Evolutionary conservation across 64 coral and sea anemone genomes (phyloP).

Genomic region (Acropora yongei): DNA sequence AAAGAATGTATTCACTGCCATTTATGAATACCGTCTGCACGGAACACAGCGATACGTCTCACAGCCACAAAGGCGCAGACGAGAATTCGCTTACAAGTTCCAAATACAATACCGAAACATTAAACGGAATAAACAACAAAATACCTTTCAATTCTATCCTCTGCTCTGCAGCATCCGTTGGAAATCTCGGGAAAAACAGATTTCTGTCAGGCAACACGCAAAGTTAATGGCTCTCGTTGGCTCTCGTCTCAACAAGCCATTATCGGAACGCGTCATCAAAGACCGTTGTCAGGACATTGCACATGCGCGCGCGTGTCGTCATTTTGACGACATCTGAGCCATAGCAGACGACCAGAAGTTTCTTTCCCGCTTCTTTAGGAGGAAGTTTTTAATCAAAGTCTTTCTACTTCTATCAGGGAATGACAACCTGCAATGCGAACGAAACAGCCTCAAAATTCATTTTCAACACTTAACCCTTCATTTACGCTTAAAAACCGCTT

Average conservation of each 20-base stretch:
- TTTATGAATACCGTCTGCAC: too few relatives aligned
- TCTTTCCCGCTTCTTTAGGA: too few relatives aligned
- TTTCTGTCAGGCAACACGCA: background rate
- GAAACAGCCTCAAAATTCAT: too few relatives aligned
- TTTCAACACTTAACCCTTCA: too few relatives aligned
- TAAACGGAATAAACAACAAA: background rate
- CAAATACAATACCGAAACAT: background rate
- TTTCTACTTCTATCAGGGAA: too few relatives aligned
- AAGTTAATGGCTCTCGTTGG: background rate
- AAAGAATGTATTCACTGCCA: too few relatives aligned
- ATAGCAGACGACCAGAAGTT: too few relatives aligned
- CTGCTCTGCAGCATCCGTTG: background rate
- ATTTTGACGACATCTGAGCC: too few relatives aligned
- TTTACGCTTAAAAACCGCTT: too few relatives aligned
- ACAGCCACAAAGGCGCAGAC: background rate
- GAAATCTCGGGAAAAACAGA: background rate
- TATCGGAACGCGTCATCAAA: slow-evolving; percentile 36
- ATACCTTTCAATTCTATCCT: background rate
- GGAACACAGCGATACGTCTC: slow-evolving; percentile 22
- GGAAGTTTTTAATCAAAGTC: too few relatives aligned
- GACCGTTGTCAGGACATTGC: background rate
- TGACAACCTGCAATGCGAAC: too few relatives aligned
- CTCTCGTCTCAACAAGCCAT: background rate
- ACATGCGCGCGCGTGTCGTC: background rate
- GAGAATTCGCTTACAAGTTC: background rate